Percentiles rank a stretch among this genome's conserved stretches.
Conservation (phyloP, 1,140 invertebrate species). For the Liolophura sinensis region DNA sequence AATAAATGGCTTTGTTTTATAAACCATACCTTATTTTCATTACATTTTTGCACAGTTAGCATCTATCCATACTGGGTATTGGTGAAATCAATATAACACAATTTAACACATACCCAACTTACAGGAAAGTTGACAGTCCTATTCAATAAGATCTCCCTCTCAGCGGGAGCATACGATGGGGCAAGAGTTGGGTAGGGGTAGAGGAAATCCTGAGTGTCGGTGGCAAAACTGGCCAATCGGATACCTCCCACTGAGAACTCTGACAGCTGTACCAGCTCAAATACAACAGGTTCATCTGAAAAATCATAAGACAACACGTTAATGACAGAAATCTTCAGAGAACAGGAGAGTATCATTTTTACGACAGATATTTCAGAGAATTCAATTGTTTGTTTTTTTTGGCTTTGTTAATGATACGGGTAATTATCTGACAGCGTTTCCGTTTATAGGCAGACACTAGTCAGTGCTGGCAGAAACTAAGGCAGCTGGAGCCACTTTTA, state of each 20-base stretch:
- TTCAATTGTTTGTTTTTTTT: too few relatives aligned
- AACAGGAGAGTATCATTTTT: too few relatives aligned
- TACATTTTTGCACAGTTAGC: background rate
- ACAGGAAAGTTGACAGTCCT: slow-evolving; percentile 53
- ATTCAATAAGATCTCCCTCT: slow-evolving; percentile 46
- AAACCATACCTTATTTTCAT: background rate
- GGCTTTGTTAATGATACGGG: too few relatives aligned
- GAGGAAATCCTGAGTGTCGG: slow-evolving; percentile 51
- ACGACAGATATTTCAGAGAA: too few relatives aligned
- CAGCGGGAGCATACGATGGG: slow-evolving; percentile 41
- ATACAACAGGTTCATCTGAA: slow-evolving; percentile 50
- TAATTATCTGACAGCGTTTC: too few relatives aligned
- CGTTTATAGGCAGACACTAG: too few relatives aligned
- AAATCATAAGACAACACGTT: slow-evolving; percentile 13
- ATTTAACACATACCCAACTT: slow-evolving; percentile 17
- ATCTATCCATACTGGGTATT: background rate
- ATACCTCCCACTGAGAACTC: slow-evolving; percentile 6
- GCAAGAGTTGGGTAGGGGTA: slow-evolving; percentile 47
- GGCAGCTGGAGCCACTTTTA: too few relatives aligned
- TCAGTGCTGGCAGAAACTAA: too few relatives aligned
- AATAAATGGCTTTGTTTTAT: background rate
- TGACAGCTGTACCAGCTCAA: slow-evolving; percentile 46
- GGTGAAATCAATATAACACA: background rate
- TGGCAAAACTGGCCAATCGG: slow-evolving; percentile 44
- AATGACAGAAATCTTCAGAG: background rate